Conservation (phyloP, 2,888 invertebrate genomes). For the Alentia gelatinosa region DNA sequence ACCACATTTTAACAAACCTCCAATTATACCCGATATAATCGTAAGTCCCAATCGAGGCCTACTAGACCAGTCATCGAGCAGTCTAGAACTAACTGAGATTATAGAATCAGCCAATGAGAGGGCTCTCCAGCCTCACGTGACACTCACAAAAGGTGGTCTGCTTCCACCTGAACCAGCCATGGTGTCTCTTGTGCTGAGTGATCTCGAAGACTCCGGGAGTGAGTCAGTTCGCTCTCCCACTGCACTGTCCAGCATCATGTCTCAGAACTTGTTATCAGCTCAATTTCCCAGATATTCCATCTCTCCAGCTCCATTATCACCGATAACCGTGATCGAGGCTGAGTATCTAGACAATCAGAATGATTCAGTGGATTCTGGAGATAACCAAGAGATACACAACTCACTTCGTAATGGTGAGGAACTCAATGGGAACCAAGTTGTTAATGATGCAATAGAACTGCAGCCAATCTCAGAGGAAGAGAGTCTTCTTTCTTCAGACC, state of each 20-base stretch:
- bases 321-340: slow-evolving; percentile 76
- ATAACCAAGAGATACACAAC: background rate
- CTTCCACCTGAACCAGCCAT: slow-evolving; percentile 66
- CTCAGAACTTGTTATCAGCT: background rate
- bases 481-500: slow-evolving; percentile 10
- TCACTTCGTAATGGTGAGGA: too few relatives aligned
- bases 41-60: slow-evolving; percentile 29
- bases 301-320: slow-evolving; percentile 64
- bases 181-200: slow-evolving; percentile 69
- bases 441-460: background rate
- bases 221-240: background rate
- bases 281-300: background rate
- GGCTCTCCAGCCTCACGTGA: background rate
- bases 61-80: slow-evolving; percentile 22
- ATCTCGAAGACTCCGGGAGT: slow-evolving; percentile 58
- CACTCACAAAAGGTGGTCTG: background rate
- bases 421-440: background rate
- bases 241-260: background rate
- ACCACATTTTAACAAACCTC: too few relatives aligned
- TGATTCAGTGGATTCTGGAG: slow-evolving; percentile 69
- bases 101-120: background rate
- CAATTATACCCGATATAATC: slow-evolving; percentile 26
- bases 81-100: slow-evolving; percentile 47
- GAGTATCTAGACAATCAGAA: slow-evolving; percentile 74
- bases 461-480: slow-evolving; percentile 56